Conservation (phyloP, 1,140 invertebrate genomes). For the Harpegnathos saltator region DNA sequence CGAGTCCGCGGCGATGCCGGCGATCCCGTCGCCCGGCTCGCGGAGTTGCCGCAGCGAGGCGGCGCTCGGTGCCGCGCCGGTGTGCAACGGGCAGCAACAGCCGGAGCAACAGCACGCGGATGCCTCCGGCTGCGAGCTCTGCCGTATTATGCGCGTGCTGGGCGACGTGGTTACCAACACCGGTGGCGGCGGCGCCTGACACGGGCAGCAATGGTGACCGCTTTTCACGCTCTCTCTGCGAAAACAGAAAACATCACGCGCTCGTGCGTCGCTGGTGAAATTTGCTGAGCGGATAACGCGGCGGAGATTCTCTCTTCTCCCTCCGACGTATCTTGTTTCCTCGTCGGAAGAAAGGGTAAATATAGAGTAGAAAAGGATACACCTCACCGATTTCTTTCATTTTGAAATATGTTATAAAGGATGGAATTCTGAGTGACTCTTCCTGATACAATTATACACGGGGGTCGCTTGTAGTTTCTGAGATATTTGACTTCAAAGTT, state of each 20-base stretch:
- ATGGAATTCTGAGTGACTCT: too few relatives aligned
- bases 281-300: background rate
- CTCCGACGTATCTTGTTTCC: too few relatives aligned
- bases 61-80: slow-evolving; percentile 88
- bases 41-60: slow-evolving; percentile 93
- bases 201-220: slow-evolving; percentile 87
- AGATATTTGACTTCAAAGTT: too few relatives aligned
- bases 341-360: too few relatives aligned
- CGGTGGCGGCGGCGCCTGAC: slow-evolving; percentile 88
- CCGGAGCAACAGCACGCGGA: slow-evolving; percentile 89
- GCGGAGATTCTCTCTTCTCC: too few relatives aligned
- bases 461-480: too few relatives aligned
- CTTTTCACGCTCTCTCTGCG: slow-evolving; percentile 84
- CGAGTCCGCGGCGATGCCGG: slow-evolving; percentile 98
- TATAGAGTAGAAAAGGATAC: too few relatives aligned
- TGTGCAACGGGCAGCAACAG: slow-evolving; percentile 85
- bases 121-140: slow-evolving; percentile 96
- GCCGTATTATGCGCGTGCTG: slow-evolving; percentile 92
- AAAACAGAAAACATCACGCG: slow-evolving; percentile 32
- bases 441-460: too few relatives aligned
- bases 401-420: too few relatives aligned
- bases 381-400: too few relatives aligned
- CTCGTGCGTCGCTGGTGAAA: background rate
- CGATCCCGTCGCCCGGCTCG: slow-evolving; percentile 94
- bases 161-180: slow-evolving; percentile 90